Base-by-base conservation (phyloP, 2,888 invertebrate genomes). In the Aricia artaxerxes region DNA sequence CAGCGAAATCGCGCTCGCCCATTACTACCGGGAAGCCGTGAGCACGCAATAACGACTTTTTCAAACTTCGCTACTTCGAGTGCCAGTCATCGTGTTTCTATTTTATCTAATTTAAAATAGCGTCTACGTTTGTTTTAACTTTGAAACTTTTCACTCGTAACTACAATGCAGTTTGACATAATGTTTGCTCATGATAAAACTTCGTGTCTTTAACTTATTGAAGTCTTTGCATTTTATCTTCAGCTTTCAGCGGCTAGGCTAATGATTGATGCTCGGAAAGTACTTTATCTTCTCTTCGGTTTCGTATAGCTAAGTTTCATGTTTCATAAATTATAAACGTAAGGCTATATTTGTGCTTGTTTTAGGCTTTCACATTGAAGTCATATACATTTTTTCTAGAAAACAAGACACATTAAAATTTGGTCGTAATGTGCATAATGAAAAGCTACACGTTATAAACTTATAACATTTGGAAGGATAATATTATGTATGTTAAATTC, bases 21-120 rank as follows among this genome's bases (percentile, higher is more conserved):
- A 92, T 92, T 92, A 92, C 86, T 87, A 57, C 84, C 83, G 83
- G 87, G 84, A 88, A 90, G 89, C 88, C 87, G 89, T 90, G 88
- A 88, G 89, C 90, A 91, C 90, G 91, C 90, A 89, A 91, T 91
- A 91, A 91, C 88, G 87, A 89, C 86, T 88, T 90, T 89, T 89
- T 86, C 85, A 86, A 86, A 87, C 83, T 88, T 87, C 86, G 84
- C 85, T 85, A 85, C 84, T 84, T 82, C 78, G 83, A 87, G 86
- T 85, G 82, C 84, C 82, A 84, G 80, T 83, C 85, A 84, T 86
- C 86, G 85, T 87, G 87, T 84, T 87, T 88, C 82, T 88, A 86
- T 88, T 89, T 88, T 85, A 87, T 87, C 84, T 83, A 82, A 84
- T 84, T 85, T 84, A 82, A 84, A 82, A 85, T 85, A 84, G 80